Evolutionary conservation across 92 coral and sea anemone genomes (phyloP), one percentile per base, ranked within the genome.

Genomic region (Bergia sp.): DNA sequence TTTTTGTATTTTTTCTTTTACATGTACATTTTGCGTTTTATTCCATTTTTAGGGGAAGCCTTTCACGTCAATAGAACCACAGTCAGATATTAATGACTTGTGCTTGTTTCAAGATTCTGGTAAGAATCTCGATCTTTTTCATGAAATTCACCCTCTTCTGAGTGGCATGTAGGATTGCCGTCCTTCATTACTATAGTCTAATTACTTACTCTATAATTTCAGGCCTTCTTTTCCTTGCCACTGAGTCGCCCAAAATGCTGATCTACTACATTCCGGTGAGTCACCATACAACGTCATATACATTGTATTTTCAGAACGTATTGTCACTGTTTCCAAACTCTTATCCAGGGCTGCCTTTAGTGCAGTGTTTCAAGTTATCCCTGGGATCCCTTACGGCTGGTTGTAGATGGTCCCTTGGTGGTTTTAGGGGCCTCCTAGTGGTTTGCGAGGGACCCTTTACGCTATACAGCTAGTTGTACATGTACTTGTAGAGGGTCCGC

Each of bases 211-310:
- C 37, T 50, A 37, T 37, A 20, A 6, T 80, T 80, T 37, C 72
- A 97, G 99, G 99, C 69, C 88, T 97, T 45, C 47, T 97, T 66
- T 95, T 97, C 88, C 92, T 97, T 98, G 99, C 99, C 15, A 97
- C 99, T 44, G 99, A 97, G 82, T 91, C 99, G 0, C 98, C 96
- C 50, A 97, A 94, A 83, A 97, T 97, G 98, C 89, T 95, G 61
- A 91, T 97, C 16, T 97, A 97, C 90, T 97, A 94, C 47, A 95
- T 97, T 43, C 99, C 99, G 41, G 99, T 97, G 90, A 90, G 99
- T 81, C 18, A 2, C 23, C 1, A 15, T 53, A 64, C 39, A 16
- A 38, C 18, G 18, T 53, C 58, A 53, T 7, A 18, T 53, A 53
- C 15, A 53, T 12, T 10, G 13, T 11, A 1, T 1, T 53, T 53